Evolutionary conservation across 2,888 invertebrate species (phyloP).

Genomic region (Phymatocera aterrima): DNA sequence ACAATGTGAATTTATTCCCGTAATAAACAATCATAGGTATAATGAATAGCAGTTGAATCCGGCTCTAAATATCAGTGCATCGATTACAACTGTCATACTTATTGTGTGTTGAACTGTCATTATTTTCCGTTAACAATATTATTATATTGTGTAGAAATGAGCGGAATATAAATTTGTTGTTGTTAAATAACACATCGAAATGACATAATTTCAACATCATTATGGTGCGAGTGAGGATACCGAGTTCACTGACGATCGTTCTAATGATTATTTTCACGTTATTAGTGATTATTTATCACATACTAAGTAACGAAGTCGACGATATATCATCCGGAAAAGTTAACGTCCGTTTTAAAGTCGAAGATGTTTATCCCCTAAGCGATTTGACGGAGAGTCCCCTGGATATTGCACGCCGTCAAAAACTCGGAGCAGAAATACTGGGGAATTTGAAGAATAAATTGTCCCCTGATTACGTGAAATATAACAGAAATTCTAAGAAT

Average conservation of each 20-base stretch:
- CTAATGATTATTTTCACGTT: conserved; percentile 65
- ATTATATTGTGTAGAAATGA: not conserved
- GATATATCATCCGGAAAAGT: conserved; percentile 55
- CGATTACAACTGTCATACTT: conserved; percentile 8
- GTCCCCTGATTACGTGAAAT: conserved; percentile 40
- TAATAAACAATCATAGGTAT: not conserved
- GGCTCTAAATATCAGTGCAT: conserved; percentile 16
- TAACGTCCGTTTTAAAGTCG: conserved; percentile 55
- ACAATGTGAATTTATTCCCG: not conserved
- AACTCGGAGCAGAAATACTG: conserved; percentile 59
- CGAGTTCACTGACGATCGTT: conserved; percentile 65
- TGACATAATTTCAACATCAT: conserved; percentile 9
- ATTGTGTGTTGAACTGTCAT: not conserved
- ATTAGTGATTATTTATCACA: conserved; percentile 69
- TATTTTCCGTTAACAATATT: conserved; percentile 12
- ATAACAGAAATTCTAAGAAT: conserved; percentile 47
- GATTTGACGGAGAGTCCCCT: conserved; percentile 59
- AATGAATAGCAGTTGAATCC: not conserved
- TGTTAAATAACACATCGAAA: not conserved
- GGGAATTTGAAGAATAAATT: conserved; percentile 53
- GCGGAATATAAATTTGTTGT: not conserved
- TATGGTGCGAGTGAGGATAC: conserved; percentile 67
- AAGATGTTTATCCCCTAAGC: conserved; percentile 56
- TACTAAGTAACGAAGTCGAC: conserved; percentile 66
- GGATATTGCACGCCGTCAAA: conserved; percentile 56